Percentiles rank a stretch among this genome's conserved stretches.
Evolutionary conservation across 1,140 invertebrate genomes (phyloP).

Genomic region (Protaetia brevitarsis): DNA sequence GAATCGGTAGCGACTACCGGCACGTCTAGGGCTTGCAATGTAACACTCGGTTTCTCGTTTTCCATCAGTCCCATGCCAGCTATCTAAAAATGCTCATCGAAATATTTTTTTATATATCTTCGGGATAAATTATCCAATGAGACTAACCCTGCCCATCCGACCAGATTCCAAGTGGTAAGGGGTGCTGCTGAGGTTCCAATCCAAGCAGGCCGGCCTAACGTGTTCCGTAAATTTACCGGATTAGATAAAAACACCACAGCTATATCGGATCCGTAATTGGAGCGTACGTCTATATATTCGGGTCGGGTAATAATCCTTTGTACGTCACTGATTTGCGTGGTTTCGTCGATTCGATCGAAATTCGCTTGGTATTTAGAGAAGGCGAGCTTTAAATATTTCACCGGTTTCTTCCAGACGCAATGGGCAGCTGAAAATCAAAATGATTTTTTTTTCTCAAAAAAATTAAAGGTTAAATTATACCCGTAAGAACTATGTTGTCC

Average conservation of each 20-base stretch:
- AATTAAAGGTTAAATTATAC: slow-evolving; percentile 29
- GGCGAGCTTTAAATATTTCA: slow-evolving; percentile 42
- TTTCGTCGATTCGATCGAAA: slow-evolving; percentile 43
- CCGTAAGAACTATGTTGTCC: slow-evolving; percentile 48
- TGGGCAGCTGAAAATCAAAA: slow-evolving; percentile 48
- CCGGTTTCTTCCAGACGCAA: slow-evolving; percentile 49
- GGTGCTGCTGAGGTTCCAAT: no score
- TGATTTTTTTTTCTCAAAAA: no score
- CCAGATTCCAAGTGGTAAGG: no score
- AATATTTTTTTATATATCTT: not conserved
- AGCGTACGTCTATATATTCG: no score
- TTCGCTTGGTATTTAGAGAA: slow-evolving; percentile 46
- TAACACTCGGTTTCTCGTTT: slow-evolving; percentile 46
- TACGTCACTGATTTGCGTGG: slow-evolving; percentile 49
- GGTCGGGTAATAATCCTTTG: no score
- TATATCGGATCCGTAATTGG: slow-evolving; percentile 52
- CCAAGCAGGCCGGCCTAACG: slow-evolving; percentile 48
- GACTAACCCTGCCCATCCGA: slow-evolving; percentile 45
- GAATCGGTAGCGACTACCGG: slow-evolving; percentile 42
- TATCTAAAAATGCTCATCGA: slow-evolving; percentile 32
- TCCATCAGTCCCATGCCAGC: slow-evolving; percentile 52
- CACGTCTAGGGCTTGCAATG: slow-evolving; percentile 39
- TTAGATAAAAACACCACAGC: slow-evolving; percentile 48
- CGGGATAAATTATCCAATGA: no score
- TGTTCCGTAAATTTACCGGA: slow-evolving; percentile 37